phyloP scores from a whole-genome alignment of 2,888 invertebrate genomes.

The Drymonia ruficornis region DNA sequence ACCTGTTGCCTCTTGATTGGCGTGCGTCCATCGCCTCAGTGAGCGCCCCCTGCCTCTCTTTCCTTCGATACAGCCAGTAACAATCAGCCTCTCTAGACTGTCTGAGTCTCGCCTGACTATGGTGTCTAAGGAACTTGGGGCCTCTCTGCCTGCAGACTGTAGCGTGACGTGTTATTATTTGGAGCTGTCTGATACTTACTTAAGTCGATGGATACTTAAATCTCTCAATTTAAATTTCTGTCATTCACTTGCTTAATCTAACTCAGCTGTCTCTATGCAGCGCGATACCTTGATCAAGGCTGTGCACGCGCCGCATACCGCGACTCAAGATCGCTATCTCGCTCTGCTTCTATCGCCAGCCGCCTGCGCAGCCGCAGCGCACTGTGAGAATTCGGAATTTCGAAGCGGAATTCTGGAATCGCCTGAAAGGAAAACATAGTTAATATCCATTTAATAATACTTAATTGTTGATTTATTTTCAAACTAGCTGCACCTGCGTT shows the following conservation, averaged over 20 bases:
- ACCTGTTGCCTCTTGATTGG: too few species aligned
- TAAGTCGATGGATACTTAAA: too few species aligned
- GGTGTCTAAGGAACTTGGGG: too few species aligned
- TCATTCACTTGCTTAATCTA: conserved; percentile 4
- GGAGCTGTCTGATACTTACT: too few species aligned
- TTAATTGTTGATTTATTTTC: neutral
- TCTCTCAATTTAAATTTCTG: neutral
- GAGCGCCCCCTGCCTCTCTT: too few species aligned
- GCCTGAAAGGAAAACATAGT: conserved; percentile 18
- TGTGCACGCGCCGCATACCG: conserved; percentile 48
- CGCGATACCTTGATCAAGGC: conserved; percentile 41
- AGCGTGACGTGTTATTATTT: too few species aligned
- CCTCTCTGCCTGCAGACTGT: too few species aligned
- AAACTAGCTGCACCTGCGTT: too few species aligned
- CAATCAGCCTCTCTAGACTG: too few species aligned
- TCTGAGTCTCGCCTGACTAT: too few species aligned
- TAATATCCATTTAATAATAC: neutral
- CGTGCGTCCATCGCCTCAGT: too few species aligned
- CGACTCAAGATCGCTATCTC: conserved; percentile 49
- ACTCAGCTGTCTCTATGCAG: conserved; percentile 6
- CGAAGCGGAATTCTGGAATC: conserved; percentile 27
- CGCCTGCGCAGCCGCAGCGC: conserved; percentile 13
- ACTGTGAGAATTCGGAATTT: conserved; percentile 36
- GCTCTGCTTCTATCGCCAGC: conserved; percentile 40
- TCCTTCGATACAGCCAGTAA: too few species aligned